Conservation (phyloP, 2,113 vertebrate genomes). For the Amia ocellicauda region DNA sequence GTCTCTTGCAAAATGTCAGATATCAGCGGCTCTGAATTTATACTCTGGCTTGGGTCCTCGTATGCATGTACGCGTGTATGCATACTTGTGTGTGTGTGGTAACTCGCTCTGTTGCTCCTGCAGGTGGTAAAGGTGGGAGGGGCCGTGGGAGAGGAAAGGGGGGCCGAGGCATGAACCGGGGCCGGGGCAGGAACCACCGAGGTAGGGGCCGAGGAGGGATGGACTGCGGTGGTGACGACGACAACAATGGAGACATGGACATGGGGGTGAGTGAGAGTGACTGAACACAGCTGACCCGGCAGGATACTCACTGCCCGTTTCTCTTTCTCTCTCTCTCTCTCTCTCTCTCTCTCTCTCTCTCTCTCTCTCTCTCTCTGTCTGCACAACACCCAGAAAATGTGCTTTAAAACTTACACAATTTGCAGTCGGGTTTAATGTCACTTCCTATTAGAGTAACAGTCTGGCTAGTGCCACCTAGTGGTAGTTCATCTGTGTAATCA, state of each 20-base stretch:
- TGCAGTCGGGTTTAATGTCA: too few relatives aligned
- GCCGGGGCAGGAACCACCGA: slow-evolving; percentile 62
- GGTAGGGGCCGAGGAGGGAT: slow-evolving; percentile 67
- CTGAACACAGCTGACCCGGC: too few relatives aligned
- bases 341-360: not conserved
- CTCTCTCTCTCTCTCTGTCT: not conserved
- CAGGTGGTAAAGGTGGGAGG: slow-evolving; percentile 71
- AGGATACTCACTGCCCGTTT: too few relatives aligned
- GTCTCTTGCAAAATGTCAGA: not conserved
- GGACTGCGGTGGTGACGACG: slow-evolving; percentile 72
- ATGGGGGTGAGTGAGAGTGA: slow-evolving; percentile 74
- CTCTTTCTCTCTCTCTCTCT: too few relatives aligned
- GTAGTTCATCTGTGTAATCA: too few relatives aligned
- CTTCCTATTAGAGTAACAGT: too few relatives aligned
- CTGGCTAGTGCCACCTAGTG: too few relatives aligned
- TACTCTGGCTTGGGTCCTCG: too few relatives aligned
- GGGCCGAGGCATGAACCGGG: slow-evolving; percentile 68
- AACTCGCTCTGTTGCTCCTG: not conserved
- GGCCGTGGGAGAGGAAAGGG: slow-evolving; percentile 63
- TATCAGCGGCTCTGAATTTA: not conserved
- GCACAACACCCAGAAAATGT: too few relatives aligned
- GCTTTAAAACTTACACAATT: too few relatives aligned
- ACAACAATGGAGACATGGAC: slow-evolving; percentile 84
- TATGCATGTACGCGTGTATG: too few relatives aligned
- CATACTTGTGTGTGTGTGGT: slow-evolving; percentile 3